Conservation (phyloP, 2,888 invertebrate genomes). For the Drosophila recens region DNA sequence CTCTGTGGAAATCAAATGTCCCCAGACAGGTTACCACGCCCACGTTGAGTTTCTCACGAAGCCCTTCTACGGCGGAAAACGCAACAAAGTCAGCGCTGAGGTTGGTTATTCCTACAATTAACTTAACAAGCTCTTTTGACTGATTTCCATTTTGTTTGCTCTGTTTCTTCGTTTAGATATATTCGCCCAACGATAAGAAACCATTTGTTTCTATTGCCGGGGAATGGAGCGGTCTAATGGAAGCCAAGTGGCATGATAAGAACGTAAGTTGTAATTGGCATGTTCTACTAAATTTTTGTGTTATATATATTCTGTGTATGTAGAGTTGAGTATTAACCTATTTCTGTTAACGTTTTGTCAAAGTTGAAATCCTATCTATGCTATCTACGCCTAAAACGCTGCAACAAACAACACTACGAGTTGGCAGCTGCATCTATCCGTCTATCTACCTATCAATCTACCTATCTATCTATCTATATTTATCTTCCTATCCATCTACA, state of each 20-base stretch:
- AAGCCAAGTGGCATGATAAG: constrained; percentile 93
- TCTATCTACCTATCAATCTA: constrained; percentile 33
- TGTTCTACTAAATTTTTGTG: constrained; percentile 17
- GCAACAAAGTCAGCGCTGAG: constrained; percentile 94
- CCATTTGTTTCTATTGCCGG: constrained; percentile 95
- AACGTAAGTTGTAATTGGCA: constrained; percentile 75
- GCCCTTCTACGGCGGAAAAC: constrained; percentile 98
- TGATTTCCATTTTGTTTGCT: neutral
- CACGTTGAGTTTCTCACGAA: constrained; percentile 98
- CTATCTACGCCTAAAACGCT: constrained; percentile 48
- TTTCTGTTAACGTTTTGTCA: constrained; percentile 44
- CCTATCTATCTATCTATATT: constrained; percentile 24
- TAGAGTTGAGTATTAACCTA: constrained; percentile 53
- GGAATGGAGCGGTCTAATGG: constrained; percentile 99
- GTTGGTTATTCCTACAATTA: constrained; percentile 84
- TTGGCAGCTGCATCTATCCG: constrained; percentile 59
- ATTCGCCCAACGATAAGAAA: constrained; percentile 93
- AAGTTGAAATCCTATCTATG: constrained; percentile 38
- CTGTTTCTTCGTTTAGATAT: constrained; percentile 75
- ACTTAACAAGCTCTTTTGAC: neutral
- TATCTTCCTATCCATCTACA: constrained; percentile 30
- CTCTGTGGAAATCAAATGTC: constrained; percentile 94
- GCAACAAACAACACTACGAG: constrained; percentile 60
- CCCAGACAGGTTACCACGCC: constrained; percentile 96
- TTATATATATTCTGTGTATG: constrained; percentile 34